These are phyloP conservation scores for Gasterosteus nipponicus DNA, from an alignment of 2,113 vertebrate species.

Conservation along the genomic window DNA sequence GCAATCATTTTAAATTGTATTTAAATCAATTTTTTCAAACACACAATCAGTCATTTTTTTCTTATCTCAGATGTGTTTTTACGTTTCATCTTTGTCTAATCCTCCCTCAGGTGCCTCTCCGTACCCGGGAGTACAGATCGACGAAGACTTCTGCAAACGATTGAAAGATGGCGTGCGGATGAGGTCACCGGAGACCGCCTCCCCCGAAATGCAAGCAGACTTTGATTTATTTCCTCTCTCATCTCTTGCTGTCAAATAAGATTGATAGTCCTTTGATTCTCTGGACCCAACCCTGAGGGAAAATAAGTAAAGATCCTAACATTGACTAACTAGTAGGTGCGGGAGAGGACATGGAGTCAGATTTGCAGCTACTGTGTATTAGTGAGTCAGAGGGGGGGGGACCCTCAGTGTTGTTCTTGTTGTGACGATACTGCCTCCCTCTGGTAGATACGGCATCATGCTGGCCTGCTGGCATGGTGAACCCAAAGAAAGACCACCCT, in stretches of 20 bases:
- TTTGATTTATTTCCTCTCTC: slow-evolving; percentile 5
- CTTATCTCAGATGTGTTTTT: not conserved
- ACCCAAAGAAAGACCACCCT: slow-evolving; percentile 91
- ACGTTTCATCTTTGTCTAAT: not conserved
- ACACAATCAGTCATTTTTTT: not conserved
- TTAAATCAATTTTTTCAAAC: not conserved
- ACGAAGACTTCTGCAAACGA: slow-evolving; percentile 95
- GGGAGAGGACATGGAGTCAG: not conserved
- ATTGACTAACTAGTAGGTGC: not conserved
- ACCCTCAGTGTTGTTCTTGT: slow-evolving; percentile 1
- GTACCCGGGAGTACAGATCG: slow-evolving; percentile 96
- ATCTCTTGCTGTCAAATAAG: slow-evolving; percentile 3
- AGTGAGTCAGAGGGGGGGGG: not conserved
- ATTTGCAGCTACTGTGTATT: not conserved
- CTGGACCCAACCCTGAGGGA: not conserved
- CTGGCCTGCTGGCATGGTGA: slow-evolving; percentile 96
- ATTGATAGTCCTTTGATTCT: not conserved
- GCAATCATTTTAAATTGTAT: too few species aligned
- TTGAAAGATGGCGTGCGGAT: slow-evolving; percentile 95
- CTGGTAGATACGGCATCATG: slow-evolving; percentile 93
- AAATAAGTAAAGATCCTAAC: not conserved
- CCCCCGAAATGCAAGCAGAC: slow-evolving; percentile 90
- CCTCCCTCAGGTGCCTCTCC: slow-evolving; percentile 89
- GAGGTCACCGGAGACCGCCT: slow-evolving; percentile 93
- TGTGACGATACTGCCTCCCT: slow-evolving; percentile 67